Evolutionary conservation across 2,113 vertebrate genomes (phyloP).

Genomic region (Suncus etruscus): DNA sequence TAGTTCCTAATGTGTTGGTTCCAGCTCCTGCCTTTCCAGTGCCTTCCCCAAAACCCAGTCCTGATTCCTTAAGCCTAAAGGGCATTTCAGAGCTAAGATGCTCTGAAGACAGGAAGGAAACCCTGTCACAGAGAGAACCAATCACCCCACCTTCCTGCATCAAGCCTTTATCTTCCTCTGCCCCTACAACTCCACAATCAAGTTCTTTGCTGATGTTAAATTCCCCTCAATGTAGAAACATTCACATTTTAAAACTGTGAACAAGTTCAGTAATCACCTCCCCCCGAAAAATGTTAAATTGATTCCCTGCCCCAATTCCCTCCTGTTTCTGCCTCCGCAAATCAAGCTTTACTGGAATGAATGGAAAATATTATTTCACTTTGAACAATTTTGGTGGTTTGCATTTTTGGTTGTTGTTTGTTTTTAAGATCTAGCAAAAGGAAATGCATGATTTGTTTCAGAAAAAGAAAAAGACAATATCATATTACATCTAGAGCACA

Average conservation of each 20-base stretch:
- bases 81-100: slow-evolving; percentile 1
- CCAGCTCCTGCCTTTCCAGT: neutral
- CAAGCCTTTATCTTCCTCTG: neutral
- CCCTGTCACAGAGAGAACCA: neutral
- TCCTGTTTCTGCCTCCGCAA: slow-evolving; percentile 6
- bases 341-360: slow-evolving; percentile 53
- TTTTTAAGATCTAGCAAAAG: slow-evolving; percentile 45
- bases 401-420: slow-evolving; percentile 50
- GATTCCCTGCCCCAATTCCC: neutral
- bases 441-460: slow-evolving; percentile 44
- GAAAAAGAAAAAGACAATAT: slow-evolving; percentile 22
- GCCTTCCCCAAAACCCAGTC: neutral
- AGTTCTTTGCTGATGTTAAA: slow-evolving; percentile 1
- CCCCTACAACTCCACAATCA: neutral
- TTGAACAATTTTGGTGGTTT: neutral
- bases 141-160: neutral
- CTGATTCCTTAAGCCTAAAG: neutral
- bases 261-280: slow-evolving; percentile 34
- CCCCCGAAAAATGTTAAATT: neutral
- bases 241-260: slow-evolving; percentile 5
- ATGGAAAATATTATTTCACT: slow-evolving; percentile 46
- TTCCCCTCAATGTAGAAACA: slow-evolving; percentile 21
- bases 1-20: slow-evolving; percentile 38
- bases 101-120: slow-evolving; percentile 1
- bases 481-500: neutral